phyloP scores from a whole-genome alignment of 1,140 invertebrate species.

The Drosophila rufa region DNA sequence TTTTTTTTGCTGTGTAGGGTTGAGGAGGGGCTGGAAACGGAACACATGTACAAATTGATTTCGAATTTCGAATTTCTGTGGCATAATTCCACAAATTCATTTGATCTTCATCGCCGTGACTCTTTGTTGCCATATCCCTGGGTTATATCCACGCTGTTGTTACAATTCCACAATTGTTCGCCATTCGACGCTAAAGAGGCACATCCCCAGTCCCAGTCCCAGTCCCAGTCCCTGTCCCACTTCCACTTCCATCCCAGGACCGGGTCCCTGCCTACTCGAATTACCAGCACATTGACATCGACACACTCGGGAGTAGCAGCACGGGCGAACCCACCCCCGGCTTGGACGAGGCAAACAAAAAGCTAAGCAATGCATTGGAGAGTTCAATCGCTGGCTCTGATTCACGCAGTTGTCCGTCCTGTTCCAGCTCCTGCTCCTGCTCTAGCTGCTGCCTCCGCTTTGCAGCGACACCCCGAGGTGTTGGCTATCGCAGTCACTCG shows the following conservation, averaged over 20 bases:
- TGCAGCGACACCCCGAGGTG: conserved; percentile 81
- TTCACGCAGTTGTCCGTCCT: conserved; percentile 59
- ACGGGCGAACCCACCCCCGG: conserved; percentile 24
- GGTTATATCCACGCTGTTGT: conserved; percentile 26
- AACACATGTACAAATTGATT: conserved; percentile 80
- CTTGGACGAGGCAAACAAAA: conserved; percentile 24
- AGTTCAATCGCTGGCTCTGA: conserved; percentile 42
- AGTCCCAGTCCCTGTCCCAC: no score
- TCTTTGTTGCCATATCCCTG: conserved; percentile 44
- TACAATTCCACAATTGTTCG: conserved; percentile 52
- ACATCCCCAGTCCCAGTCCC: conserved; percentile 1
- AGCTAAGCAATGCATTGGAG: conserved; percentile 44
- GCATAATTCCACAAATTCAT: conserved; percentile 77
- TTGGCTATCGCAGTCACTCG: conserved; percentile 72
- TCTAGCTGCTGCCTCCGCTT: conserved; percentile 56
- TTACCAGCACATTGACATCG: conserved; percentile 67
- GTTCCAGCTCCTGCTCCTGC: background rate
- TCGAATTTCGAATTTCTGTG: conserved; percentile 67
- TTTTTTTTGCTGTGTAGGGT: background rate
- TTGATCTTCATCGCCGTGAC: conserved; percentile 55
- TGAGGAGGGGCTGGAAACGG: background rate
- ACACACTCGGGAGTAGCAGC: conserved; percentile 44
- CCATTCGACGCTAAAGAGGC: conserved; percentile 36
- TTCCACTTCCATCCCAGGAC: conserved; percentile 6
- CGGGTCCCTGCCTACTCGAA: conserved; percentile 56